These are phyloP conservation scores for Pionites leucogaster DNA, from an alignment of 2,113 vertebrate species.

Conservation along the genomic window DNA sequence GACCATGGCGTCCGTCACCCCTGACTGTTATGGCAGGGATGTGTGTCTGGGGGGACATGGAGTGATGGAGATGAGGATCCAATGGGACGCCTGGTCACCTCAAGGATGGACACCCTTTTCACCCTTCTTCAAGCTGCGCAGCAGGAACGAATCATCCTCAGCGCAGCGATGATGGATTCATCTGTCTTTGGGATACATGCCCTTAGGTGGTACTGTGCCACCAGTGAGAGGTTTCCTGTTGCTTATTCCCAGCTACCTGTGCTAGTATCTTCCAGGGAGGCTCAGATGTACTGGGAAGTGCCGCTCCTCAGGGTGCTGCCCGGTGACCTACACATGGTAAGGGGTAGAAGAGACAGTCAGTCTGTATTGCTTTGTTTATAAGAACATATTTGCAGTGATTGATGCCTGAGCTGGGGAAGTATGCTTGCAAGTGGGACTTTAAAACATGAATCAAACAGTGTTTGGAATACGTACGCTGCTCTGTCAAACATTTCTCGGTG, in stretches of 20 bases:
- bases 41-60: neutral
- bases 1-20: neutral
- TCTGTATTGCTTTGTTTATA: conserved; percentile 77
- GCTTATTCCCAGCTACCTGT: conserved; percentile 3
- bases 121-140: neutral
- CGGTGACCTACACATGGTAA: conserved; percentile 33
- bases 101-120: rapidly evolving
- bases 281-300: neutral
- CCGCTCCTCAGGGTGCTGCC: conserved; percentile 29
- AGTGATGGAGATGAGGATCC: neutral
- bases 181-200: neutral
- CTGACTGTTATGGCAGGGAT: rapidly evolving
- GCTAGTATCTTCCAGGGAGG: neutral
- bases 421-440: conserved; percentile 76
- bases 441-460: conserved; percentile 81
- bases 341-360: conserved; percentile 71
- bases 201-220: neutral
- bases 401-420: conserved; percentile 69
- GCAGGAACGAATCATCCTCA: rapidly evolving
- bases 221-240: neutral
- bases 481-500: conserved; percentile 73
- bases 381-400: conserved; percentile 77
- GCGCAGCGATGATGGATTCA: rapidly evolving
- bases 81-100: rapidly evolving
- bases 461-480: conserved; percentile 76